A percentile compares a stretch with the other conserved stretches of the same genome.
Evolutionary conservation across 1,140 invertebrate species (phyloP).

Genomic region (Euura saliciscinereae): DNA sequence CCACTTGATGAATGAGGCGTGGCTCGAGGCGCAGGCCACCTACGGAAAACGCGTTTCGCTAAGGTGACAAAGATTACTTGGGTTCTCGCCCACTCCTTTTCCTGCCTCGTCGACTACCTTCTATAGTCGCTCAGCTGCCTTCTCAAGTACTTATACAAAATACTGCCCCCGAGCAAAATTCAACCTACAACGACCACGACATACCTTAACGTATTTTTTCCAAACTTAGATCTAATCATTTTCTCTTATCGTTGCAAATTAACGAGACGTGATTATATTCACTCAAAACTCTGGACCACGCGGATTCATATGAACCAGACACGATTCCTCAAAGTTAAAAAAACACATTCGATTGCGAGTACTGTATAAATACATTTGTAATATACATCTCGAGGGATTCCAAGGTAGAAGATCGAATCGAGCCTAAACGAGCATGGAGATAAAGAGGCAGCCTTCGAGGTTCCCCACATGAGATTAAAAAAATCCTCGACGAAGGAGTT

Average conservation of each 20-base stretch:
- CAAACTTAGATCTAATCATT: background rate
- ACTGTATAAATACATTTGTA: too few species aligned
- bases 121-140: background rate
- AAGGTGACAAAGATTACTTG: background rate
- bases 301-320: background rate
- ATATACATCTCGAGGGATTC: too few species aligned
- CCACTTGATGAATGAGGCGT: slow-evolving; percentile 1
- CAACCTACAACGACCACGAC: background rate
- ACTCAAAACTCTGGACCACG: background rate
- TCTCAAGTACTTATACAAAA: background rate
- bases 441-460: too few species aligned
- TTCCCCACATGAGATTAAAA: too few species aligned
- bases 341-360: too few species aligned
- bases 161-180: background rate
- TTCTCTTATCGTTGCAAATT: background rate
- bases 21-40: background rate
- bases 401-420: too few species aligned
- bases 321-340: too few species aligned
- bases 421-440: too few species aligned
- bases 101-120: background rate
- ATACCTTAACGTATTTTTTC: background rate
- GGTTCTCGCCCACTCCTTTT: background rate
- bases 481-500: too few species aligned
- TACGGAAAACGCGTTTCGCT: background rate
- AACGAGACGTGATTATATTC: background rate